Evolutionary conservation across 2,113 vertebrate species (phyloP), one percentile per base, ranked within the genome.

Genomic region (Porphyrio hochstetteri): DNA sequence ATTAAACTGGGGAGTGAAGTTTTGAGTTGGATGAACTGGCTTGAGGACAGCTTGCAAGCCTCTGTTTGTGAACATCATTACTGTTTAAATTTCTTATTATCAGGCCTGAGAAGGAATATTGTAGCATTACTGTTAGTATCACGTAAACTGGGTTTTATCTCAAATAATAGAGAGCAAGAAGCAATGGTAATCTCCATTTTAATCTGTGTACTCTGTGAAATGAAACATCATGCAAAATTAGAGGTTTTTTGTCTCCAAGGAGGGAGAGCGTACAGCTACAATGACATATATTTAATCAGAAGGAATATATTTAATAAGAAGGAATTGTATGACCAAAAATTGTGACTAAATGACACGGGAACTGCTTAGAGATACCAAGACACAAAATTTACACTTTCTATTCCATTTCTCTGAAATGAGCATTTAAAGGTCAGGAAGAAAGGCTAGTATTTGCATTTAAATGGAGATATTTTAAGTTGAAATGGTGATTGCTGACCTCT

Each of bases 401-500:
- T 97, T 97, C 76, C 75, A 94, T 98, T 97, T 96, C 88, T 96
- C 48, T 96, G 75, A 97, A 98, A 97, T 93, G 86, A 97, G 79
- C 97, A 86, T 94, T 97, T 98, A 98, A 98, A 98, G 97, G 96
- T 97, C 96, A 98, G 57, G 57, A 96, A 94, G 96, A 98, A 98
- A 98, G 98, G 97, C 96, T 97, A 97, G 92, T 74, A 98, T 98
- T 98, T 98, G 98, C 98, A 98, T 98, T 98, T 98, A 98, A 98
- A 98, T 98, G 64, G 97, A 96, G 97, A 97, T 97, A 96, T 97
- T 98, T 98, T 97, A 96, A 95, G 96, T 93, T 97, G 96, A 97
- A 98, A 97, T 97, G 92, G 89, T 94, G 71, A 97, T 96, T 96
- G 97, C 92, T 97, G 93, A 96, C 86, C 75, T 97, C 93, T 96